Evolutionary conservation across 53 echinoderm and acorn worm genomes (phyloP).

Genomic region (Antedon mediterranea): DNA sequence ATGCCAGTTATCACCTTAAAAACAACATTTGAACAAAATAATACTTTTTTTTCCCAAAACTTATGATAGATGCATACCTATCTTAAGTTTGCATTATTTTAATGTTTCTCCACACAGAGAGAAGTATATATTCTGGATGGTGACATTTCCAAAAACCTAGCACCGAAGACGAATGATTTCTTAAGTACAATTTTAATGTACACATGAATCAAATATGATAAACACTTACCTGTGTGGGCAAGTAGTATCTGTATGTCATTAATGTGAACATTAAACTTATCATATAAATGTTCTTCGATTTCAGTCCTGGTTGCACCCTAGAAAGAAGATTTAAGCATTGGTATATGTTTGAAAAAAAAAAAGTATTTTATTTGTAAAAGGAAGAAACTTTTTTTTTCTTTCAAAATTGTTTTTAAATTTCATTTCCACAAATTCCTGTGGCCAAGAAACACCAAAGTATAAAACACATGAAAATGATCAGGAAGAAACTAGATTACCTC

Average conservation of each 20-base stretch:
- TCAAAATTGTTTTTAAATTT: too few relatives aligned
- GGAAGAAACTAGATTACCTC: slow-evolving; percentile 49
- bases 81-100: too few relatives aligned
- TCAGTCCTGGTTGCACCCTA: slow-evolving; percentile 94
- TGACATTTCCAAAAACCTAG: not conserved
- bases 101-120: too few relatives aligned
- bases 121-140: too few relatives aligned
- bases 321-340: not conserved
- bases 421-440: too few relatives aligned
- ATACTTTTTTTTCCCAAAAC: too few relatives aligned
- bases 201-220: not conserved
- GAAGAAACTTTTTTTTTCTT: not conserved
- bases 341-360: too few relatives aligned
- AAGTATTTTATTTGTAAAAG: too few relatives aligned
- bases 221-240: slow-evolving; percentile 40
- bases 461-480: too few relatives aligned
- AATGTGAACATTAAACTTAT: slow-evolving; percentile 73
- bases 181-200: not conserved
- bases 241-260: slow-evolving; percentile 82
- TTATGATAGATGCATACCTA: too few relatives aligned
- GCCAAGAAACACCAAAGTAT: too few relatives aligned
- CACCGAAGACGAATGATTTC: not conserved
- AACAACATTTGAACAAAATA: not conserved
- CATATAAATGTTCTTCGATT: slow-evolving; percentile 80
- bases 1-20: slow-evolving; percentile 76